phyloP scores from a whole-genome alignment of 2,888 invertebrate genomes.

The Thymelicus acteon region DNA sequence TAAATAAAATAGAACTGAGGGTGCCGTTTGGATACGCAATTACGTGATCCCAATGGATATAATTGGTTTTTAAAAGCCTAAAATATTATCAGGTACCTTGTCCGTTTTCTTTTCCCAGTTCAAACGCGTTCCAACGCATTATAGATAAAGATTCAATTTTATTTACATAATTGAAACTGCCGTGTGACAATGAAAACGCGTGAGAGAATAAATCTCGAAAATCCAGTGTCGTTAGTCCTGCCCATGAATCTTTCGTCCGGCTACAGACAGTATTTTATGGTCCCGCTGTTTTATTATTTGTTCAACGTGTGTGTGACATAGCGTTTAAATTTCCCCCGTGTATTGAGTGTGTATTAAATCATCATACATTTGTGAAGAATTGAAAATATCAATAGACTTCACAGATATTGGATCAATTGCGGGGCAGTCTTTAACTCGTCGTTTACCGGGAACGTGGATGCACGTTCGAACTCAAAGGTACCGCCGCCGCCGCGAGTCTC shows the following conservation, averaged over 20 bases:
- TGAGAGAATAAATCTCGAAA: conserved; percentile 25
- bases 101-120: background rate
- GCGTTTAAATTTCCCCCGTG: conserved; percentile 3
- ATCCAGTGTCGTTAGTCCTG: conserved; percentile 30
- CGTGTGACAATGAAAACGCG: conserved; percentile 16
- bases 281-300: conserved; percentile 22
- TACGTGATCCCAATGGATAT: too few species aligned
- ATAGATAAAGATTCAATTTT: background rate
- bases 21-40: too few species aligned
- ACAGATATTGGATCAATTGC: too few species aligned
- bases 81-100: too few species aligned
- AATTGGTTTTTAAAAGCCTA: too few species aligned
- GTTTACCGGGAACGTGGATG: too few species aligned
- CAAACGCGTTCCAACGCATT: background rate
- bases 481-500: too few species aligned
- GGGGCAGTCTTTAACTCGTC: too few species aligned
- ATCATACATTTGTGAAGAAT: too few species aligned
- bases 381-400: too few species aligned
- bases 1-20: too few species aligned
- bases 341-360: conserved; percentile 4
- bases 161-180: background rate
- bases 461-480: too few species aligned
- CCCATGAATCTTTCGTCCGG: conserved; percentile 28
- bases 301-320: conserved; percentile 7
- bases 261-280: conserved; percentile 26